A percentile compares a stretch with the other conserved stretches of the same genome.
Evolutionary conservation across 2,113 vertebrate species (phyloP).

Genomic region (Platysteira castanea): DNA sequence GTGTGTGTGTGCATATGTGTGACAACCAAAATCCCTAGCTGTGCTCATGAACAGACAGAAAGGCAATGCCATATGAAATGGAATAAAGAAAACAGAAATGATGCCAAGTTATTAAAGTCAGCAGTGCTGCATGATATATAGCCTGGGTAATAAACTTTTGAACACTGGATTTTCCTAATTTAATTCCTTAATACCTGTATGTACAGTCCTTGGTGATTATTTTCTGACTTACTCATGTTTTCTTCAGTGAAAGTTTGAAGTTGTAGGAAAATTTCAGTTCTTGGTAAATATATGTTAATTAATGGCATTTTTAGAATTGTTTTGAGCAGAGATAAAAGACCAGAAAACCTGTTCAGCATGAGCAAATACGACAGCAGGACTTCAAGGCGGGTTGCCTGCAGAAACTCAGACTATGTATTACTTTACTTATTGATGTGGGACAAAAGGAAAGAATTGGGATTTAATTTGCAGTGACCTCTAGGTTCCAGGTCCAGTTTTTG

Average conservation of each 20-base stretch:
- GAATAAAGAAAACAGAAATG: background rate
- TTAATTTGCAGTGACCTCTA: background rate
- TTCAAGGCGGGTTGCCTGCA: background rate
- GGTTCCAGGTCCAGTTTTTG: background rate
- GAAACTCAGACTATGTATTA: background rate
- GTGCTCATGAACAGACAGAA: background rate
- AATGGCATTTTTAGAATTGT: background rate
- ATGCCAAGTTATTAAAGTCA: background rate
- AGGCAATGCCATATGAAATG: background rate
- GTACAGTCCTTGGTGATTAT: background rate
- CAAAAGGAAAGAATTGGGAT: background rate
- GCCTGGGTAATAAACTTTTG: background rate
- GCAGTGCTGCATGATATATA: accelerated
- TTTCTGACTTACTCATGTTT: background rate
- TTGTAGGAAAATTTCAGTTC: background rate
- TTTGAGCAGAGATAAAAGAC: background rate
- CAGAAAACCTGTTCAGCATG: background rate
- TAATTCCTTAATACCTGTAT: background rate
- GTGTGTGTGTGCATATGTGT: accelerated
- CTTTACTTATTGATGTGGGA: background rate
- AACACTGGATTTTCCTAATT: background rate
- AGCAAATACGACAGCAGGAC: background rate
- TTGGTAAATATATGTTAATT: background rate
- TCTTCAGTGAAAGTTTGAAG: background rate
- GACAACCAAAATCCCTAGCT: background rate